Percentiles rank a stretch among this genome's conserved stretches.
These are phyloP conservation scores for Pangasianodon hypophthalmus DNA, from an alignment of 2,113 vertebrate species.

Conservation along the genomic window DNA sequence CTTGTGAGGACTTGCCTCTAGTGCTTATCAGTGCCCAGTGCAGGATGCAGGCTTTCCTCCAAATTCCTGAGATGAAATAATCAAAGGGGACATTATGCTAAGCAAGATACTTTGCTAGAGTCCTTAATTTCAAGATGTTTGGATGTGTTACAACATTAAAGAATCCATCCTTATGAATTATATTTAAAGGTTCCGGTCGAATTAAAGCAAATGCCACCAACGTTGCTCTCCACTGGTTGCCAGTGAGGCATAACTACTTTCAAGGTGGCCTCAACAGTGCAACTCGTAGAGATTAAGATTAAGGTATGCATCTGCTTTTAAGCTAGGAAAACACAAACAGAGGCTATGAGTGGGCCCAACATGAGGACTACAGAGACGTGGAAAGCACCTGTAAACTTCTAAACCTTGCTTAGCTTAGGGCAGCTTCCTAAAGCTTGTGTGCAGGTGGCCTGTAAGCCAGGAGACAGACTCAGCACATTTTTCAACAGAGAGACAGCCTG, in stretches of 20 bases:
- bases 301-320: conserved; percentile 63
- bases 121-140: neutral
- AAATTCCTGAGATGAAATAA: neutral
- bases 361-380: conserved; percentile 9
- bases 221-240: conserved; percentile 36
- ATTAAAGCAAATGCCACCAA: neutral
- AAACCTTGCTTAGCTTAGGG: conserved; percentile 39
- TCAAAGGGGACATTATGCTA: neutral
- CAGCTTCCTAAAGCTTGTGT: conserved; percentile 23
- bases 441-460: conserved; percentile 46
- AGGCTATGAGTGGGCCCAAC: conserved; percentile 28
- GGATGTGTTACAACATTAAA: neutral
- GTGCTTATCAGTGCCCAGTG: neutral
- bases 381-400: conserved; percentile 29
- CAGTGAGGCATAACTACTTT: conserved; percentile 44
- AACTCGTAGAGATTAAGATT: conserved; percentile 69
- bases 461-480: conserved; percentile 60
- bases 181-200: neutral
- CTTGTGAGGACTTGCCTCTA: conserved; percentile 22
- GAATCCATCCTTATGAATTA: neutral
- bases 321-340: conserved; percentile 50
- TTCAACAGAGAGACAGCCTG: conserved; percentile 61
- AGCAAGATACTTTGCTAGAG: neutral
- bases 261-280: conserved; percentile 40
- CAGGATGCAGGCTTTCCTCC: neutral